phyloP scores from a whole-genome alignment of 2,888 invertebrate genomes.

The Orchesellides sinensis region DNA sequence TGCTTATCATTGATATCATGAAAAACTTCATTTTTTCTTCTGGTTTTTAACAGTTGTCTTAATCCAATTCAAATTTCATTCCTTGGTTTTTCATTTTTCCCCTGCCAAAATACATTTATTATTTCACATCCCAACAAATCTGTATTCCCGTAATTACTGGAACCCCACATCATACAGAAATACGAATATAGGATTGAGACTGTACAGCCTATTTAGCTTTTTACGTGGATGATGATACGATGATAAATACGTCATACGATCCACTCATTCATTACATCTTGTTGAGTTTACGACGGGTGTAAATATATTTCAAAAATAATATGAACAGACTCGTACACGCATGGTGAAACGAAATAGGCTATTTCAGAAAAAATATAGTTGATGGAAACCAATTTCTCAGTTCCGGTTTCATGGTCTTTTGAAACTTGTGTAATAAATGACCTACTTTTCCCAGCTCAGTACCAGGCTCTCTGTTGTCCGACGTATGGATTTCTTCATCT shows the following conservation, averaged over 20 bases:
- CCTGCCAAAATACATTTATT: conserved; percentile 11
- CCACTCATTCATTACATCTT: conserved; percentile 14
- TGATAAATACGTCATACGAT: conserved; percentile 32
- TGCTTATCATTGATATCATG: background rate
- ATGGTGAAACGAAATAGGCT: background rate
- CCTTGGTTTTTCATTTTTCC: background rate
- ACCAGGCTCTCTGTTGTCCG: background rate
- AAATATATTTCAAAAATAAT: background rate
- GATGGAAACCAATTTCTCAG: conserved; percentile 21
- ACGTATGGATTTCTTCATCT: background rate
- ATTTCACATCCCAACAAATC: background rate
- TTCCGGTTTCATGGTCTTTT: conserved; percentile 36
- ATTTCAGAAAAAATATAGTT: background rate
- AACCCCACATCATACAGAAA: background rate
- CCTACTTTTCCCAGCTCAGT: conserved; percentile 1
- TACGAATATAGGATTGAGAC: background rate
- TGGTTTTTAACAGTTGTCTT: no score
- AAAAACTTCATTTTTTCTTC: background rate
- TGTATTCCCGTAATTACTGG: background rate
- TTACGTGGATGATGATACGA: conserved; percentile 5
- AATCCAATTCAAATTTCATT: background rate
- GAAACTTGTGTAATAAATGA: conserved; percentile 23
- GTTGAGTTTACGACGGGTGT: background rate
- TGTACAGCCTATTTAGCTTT: background rate
- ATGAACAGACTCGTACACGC: background rate